These are phyloP conservation scores for Drosophila parabipectinata DNA, from an alignment of 1,140 invertebrate species.

Conservation along the genomic window DNA sequence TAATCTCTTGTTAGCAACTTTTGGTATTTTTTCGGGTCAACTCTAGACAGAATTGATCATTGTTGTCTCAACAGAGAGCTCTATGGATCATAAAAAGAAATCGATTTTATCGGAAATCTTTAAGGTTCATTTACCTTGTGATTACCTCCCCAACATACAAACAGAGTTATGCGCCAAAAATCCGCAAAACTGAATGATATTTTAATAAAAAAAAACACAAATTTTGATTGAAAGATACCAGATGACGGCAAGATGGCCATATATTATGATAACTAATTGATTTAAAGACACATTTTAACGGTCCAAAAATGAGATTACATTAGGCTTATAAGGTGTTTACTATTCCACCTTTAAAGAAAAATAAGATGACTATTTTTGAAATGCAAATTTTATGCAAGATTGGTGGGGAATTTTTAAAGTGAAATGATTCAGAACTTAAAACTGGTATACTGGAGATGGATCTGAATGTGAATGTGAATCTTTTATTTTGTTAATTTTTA, in stretches of 20 bases:
- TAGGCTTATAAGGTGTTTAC: constrained; percentile 80
- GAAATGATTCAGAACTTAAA: constrained; percentile 41
- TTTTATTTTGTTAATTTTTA: constrained; percentile 65
- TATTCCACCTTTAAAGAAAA: constrained; percentile 13
- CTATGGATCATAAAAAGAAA: constrained; percentile 17
- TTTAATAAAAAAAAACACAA: constrained; percentile 8
- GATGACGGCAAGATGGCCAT: constrained; percentile 22
- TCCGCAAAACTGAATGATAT: background rate
- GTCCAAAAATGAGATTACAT: constrained; percentile 60
- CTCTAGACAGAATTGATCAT: constrained; percentile 20
- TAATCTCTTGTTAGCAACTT: constrained; percentile 13
- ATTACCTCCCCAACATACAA: constrained; percentile 9
- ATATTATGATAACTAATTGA: constrained; percentile 51
- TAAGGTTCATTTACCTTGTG: constrained; percentile 19
- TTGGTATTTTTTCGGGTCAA: constrained; percentile 9
- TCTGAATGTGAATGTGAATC: constrained; percentile 1
- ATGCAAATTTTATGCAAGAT: constrained; percentile 69
- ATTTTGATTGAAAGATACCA: constrained; percentile 32
- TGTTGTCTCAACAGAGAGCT: constrained; percentile 3
- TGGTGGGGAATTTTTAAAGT: constrained; percentile 10
- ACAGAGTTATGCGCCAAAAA: constrained; percentile 10
- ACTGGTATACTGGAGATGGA: background rate
- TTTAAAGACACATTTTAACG: constrained; percentile 65
- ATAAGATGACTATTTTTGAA: background rate
- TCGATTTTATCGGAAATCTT: background rate